phyloP scores from a whole-genome alignment of 2,113 vertebrate species.

The Protobothrops flavoviridis region DNA sequence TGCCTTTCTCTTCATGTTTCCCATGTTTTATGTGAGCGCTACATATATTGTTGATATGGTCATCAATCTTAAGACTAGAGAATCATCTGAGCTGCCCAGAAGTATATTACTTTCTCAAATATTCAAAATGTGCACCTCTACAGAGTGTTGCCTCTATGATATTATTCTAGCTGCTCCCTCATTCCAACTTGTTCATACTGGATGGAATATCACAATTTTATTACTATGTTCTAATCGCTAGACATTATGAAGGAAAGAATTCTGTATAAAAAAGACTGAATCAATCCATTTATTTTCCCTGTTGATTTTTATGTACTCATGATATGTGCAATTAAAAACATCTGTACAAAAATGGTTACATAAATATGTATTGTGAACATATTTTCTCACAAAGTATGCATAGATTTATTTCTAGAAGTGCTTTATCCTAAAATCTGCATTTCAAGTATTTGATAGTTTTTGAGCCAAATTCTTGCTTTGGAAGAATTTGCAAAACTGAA shows the following conservation, averaged over 20 bases:
- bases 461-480: not conserved
- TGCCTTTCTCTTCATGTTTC: not conserved
- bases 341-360: not conserved
- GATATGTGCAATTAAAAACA: not conserved
- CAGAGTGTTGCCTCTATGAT: not conserved
- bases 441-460: not conserved
- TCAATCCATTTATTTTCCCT: not conserved
- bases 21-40: not conserved
- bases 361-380: not conserved
- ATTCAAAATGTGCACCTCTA: not conserved
- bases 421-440: not conserved
- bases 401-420: not conserved
- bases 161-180: not conserved
- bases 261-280: not conserved
- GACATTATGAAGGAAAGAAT: not conserved
- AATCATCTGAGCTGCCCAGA: not conserved
- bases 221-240: not conserved
- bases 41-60: not conserved
- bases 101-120: not conserved
- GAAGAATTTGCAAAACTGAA: not conserved
- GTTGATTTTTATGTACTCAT: not conserved
- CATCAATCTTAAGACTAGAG: not conserved
- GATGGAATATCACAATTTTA: not conserved
- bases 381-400: not conserved
- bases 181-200: not conserved